These are phyloP conservation scores for Melanotaenia boesemani DNA, from an alignment of 2,797 vertebrate genomes.

Conservation along the genomic window DNA sequence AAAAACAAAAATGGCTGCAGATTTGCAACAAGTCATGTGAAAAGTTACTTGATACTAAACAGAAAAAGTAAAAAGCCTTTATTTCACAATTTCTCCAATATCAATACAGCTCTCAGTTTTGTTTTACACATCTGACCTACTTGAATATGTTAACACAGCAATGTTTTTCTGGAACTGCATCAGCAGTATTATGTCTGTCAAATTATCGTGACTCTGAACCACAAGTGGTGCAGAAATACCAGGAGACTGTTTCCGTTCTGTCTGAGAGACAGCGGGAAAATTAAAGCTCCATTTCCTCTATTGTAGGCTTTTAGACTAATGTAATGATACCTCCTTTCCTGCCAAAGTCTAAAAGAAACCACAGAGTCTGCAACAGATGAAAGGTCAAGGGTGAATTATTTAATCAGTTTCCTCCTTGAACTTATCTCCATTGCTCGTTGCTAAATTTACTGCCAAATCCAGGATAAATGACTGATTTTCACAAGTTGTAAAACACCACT, in stretches of 20 bases:
- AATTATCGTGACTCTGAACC: neutral
- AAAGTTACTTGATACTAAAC: neutral
- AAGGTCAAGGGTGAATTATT: neutral
- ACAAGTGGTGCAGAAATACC: neutral
- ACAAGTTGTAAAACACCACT: neutral
- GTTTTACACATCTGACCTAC: neutral
- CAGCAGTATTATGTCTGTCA: neutral
- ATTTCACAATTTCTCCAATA: neutral
- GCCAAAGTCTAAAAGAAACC: slow-evolving; percentile 24
- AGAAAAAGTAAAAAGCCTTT: neutral
- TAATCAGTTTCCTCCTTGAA: neutral
- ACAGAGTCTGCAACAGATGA: neutral
- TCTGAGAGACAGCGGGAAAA: slow-evolving; percentile 15
- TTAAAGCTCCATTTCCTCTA: neutral
- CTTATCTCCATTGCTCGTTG: neutral
- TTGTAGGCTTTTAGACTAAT: slow-evolving; percentile 6
- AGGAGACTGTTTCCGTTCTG: neutral
- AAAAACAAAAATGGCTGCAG: too few relatives aligned
- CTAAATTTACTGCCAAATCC: neutral
- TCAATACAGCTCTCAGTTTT: neutral
- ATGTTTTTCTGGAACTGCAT: neutral
- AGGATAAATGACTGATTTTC: neutral
- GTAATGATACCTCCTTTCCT: neutral
- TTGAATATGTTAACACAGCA: neutral
- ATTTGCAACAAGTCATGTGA: neutral